Conservation (phyloP, 2,888 invertebrate genomes). For the Polydrusus tereticollis region DNA sequence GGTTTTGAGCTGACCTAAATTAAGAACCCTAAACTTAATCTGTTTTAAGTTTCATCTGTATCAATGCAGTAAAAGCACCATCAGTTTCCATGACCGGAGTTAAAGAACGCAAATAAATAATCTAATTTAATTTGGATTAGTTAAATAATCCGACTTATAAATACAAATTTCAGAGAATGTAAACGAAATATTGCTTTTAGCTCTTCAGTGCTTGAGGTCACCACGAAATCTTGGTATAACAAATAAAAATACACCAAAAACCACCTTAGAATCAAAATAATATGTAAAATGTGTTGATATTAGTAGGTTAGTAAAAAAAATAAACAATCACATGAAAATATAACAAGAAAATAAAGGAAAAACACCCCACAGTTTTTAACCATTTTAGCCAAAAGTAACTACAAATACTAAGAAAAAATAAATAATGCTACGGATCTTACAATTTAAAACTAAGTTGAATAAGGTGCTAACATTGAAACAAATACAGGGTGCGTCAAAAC, state of each 20-base stretch:
- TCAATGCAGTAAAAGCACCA: too few relatives aligned
- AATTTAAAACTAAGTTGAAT: conserved; percentile 7
- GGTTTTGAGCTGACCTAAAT: too few relatives aligned
- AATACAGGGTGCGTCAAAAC: not conserved
- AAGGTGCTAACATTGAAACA: not conserved
- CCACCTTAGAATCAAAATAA: not conserved
- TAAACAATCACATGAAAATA: not conserved
- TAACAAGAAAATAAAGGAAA: not conserved
- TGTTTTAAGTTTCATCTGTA: too few relatives aligned
- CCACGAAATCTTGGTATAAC: too few relatives aligned
- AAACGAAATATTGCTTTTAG: too few relatives aligned
- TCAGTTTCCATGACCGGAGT: too few relatives aligned
- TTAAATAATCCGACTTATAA: too few relatives aligned
- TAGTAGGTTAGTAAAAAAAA: conserved; percentile 12
- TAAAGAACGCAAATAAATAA: too few relatives aligned
- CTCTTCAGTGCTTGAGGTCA: too few relatives aligned
- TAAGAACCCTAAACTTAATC: too few relatives aligned
- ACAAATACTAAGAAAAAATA: conserved; percentile 13
- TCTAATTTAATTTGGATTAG: too few relatives aligned
- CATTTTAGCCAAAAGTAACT: conserved; percentile 5
- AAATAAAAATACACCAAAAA: not conserved
- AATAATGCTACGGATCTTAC: not conserved
- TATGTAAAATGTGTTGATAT: not conserved
- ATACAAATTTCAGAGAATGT: too few relatives aligned
- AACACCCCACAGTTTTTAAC: conserved; percentile 15